Percentiles rank a stretch among this genome's conserved stretches.
Conservation (phyloP, 2,113 vertebrate genomes). For the Amblyopsis rosae region DNA sequence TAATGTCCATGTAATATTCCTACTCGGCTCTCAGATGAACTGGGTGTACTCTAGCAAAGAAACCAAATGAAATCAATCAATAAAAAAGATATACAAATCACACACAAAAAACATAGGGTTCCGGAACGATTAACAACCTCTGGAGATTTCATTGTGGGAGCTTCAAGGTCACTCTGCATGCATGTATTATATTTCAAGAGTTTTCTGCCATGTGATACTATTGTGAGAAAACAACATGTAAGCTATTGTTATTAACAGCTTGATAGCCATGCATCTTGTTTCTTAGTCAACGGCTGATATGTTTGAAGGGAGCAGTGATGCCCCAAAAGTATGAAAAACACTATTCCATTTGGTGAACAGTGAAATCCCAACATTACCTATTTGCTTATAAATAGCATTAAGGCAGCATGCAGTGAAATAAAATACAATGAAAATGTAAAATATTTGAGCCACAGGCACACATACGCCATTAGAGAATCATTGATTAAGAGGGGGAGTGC, state of each 20-base stretch:
- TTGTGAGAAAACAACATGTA: background rate
- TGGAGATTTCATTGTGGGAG: conserved; percentile 4
- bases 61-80: conserved; percentile 2
- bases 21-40: background rate
- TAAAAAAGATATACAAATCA: background rate
- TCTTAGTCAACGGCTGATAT: too few species aligned
- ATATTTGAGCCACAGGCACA: background rate
- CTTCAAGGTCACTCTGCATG: conserved; percentile 46
- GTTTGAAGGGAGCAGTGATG: too few species aligned
- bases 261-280: background rate
- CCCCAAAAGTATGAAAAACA: too few species aligned
- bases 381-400: too few species aligned
- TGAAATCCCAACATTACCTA: too few species aligned
- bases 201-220: background rate
- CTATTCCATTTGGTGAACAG: too few species aligned
- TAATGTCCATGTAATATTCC: background rate
- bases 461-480: background rate
- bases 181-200: background rate
- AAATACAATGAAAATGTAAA: background rate
- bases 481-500: too few species aligned
- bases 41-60: background rate
- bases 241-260: background rate
- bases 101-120: conserved; percentile 2
- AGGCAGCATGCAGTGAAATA: too few species aligned
- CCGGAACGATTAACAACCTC: conserved; percentile 24